A percentile compares a stretch with the other conserved stretches of the same genome.
phyloP scores from a whole-genome alignment of 1,140 invertebrate genomes.

The Acyrthosiphon pisum region DNA sequence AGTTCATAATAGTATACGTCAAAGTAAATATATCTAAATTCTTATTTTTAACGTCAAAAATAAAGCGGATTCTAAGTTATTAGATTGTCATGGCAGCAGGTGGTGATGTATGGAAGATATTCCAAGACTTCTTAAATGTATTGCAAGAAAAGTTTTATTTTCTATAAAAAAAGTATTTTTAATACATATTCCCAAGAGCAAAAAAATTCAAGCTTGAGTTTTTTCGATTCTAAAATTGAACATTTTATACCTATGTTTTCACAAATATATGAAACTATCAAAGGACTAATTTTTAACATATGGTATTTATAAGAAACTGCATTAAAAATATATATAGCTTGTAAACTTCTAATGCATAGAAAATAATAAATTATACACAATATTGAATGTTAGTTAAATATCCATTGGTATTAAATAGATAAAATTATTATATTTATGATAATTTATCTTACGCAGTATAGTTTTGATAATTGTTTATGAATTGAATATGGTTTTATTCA shows the following conservation, averaged over 20 bases:
- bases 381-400: neutral
- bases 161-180: slow-evolving; percentile 40
- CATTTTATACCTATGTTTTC: slow-evolving; percentile 9
- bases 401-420: neutral
- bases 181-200: slow-evolving; percentile 28
- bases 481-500: neutral
- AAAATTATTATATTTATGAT: neutral
- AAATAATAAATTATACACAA: neutral
- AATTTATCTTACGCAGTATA: neutral
- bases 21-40: neutral
- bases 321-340: neutral
- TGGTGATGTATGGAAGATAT: slow-evolving; percentile 13
- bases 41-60: neutral
- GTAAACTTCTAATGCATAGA: neutral
- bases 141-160: neutral
- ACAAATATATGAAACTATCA: neutral
- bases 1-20: neutral
- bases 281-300: slow-evolving; percentile 18
- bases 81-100: neutral
- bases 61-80: slow-evolving; percentile 13
- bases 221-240: slow-evolving; percentile 26
- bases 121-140: neutral
- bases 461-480: neutral
- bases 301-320: neutral
- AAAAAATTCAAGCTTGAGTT: neutral